Conservation (phyloP, 2,888 invertebrate genomes). For the Cybosia mesomella region DNA sequence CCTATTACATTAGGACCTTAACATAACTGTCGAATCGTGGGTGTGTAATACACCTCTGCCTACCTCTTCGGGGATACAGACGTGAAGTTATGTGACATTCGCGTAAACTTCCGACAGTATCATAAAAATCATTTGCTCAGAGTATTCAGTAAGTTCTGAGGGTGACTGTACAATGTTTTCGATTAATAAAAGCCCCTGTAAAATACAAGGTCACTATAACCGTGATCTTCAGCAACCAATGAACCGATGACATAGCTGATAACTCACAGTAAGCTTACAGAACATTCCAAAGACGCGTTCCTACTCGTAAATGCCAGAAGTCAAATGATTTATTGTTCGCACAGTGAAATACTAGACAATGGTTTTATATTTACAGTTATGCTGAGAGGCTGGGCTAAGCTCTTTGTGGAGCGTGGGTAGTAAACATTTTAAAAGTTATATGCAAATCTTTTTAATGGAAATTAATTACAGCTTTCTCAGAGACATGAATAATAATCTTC, state of each 20-base stretch:
- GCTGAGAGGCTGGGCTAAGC: background rate
- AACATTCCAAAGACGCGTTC: background rate
- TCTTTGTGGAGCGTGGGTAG: background rate
- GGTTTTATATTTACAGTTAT: constrained; percentile 9
- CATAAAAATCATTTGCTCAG: too few species aligned
- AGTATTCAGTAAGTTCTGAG: too few species aligned
- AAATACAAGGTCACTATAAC: background rate
- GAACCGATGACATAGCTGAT: background rate
- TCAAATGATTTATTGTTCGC: constrained; percentile 8
- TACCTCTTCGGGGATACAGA: too few species aligned
- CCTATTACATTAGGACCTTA: too few species aligned
- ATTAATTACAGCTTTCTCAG: background rate
- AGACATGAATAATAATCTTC: background rate
- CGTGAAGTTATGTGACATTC: too few species aligned
- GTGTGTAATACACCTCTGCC: too few species aligned
- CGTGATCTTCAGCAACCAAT: background rate
- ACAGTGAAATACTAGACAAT: constrained; percentile 11
- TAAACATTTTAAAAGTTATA: background rate
- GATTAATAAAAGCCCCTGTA: too few species aligned
- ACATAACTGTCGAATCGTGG: too few species aligned
- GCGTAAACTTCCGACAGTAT: too few species aligned
- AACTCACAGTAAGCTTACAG: background rate
- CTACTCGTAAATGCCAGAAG: constrained; percentile 7
- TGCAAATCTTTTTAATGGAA: background rate
- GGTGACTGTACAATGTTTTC: too few species aligned